A percentile compares a stretch with the other conserved stretches of the same genome.
These are phyloP conservation scores for Adelges cooleyi DNA, from an alignment of 1,140 invertebrate species.

Conservation along the genomic window DNA sequence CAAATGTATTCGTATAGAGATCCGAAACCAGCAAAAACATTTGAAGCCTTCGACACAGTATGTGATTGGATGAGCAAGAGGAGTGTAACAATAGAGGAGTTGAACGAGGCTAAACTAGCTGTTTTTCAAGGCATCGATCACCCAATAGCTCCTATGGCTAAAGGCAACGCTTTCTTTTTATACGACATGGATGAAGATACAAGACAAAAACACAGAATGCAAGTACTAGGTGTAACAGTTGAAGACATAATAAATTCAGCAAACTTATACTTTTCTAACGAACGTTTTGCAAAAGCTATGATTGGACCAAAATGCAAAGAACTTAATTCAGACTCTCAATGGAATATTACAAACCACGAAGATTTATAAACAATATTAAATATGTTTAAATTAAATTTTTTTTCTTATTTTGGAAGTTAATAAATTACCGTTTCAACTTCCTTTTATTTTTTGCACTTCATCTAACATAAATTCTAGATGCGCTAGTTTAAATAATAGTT, in stretches of 20 bases:
- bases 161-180: constrained; percentile 61
- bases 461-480: too few relatives aligned
- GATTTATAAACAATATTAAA: too few relatives aligned
- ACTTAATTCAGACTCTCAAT: not conserved
- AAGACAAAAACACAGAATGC: constrained; percentile 57
- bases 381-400: too few relatives aligned
- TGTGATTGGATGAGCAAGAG: constrained; percentile 54
- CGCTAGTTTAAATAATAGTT: too few relatives aligned
- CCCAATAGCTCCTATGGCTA: constrained; percentile 65
- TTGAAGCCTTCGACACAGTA: constrained; percentile 65
- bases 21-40: constrained; percentile 64
- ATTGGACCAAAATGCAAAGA: constrained; percentile 57
- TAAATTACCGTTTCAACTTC: too few relatives aligned
- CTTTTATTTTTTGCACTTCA: too few relatives aligned
- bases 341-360: constrained; percentile 5
- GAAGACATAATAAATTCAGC: constrained; percentile 55
- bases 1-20: constrained; percentile 75
- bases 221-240: constrained; percentile 54
- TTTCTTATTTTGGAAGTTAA: too few relatives aligned
- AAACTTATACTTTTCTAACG: constrained; percentile 50
- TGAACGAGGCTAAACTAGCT: constrained; percentile 77
- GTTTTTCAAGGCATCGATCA: constrained; percentile 79
- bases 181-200: constrained; percentile 63
- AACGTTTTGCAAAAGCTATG: constrained; percentile 41
- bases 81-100: constrained; percentile 43